Conservation (phyloP, 2,797 vertebrate genomes). For the Scolopax bukidnonensis region DNA sequence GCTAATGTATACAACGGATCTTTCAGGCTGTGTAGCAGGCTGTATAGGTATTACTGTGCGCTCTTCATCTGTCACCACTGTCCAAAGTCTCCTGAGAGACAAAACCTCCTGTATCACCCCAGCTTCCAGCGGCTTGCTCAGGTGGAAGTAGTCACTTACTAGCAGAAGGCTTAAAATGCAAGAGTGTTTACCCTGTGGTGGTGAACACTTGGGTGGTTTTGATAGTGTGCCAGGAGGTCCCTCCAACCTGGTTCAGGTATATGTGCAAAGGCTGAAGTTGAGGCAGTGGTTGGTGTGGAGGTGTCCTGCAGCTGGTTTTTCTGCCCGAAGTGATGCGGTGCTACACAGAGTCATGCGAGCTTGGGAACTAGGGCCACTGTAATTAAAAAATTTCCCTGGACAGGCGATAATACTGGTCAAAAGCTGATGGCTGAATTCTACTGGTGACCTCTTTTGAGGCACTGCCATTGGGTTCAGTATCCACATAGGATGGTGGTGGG, state of each 20-base stretch:
- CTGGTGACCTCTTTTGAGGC: background rate
- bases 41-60: background rate
- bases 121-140: background rate
- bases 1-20: accelerated
- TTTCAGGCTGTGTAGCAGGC: background rate
- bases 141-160: background rate
- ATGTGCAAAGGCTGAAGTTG: background rate
- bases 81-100: background rate
- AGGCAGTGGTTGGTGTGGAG: background rate
- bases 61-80: background rate
- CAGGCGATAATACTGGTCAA: background rate
- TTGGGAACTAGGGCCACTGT: background rate
- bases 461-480: background rate
- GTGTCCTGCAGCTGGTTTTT: background rate
- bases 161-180: background rate
- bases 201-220: background rate
- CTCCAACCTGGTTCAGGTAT: background rate
- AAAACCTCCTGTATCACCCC: background rate
- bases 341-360: accelerated
- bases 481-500: background rate
- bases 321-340: accelerated
- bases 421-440: background rate
- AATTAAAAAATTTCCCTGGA: background rate
- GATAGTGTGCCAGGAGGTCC: background rate
- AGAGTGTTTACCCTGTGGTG: background rate